phyloP scores from a whole-genome alignment of 2,888 invertebrate genomes.

The Eupithecia tripunctaria region DNA sequence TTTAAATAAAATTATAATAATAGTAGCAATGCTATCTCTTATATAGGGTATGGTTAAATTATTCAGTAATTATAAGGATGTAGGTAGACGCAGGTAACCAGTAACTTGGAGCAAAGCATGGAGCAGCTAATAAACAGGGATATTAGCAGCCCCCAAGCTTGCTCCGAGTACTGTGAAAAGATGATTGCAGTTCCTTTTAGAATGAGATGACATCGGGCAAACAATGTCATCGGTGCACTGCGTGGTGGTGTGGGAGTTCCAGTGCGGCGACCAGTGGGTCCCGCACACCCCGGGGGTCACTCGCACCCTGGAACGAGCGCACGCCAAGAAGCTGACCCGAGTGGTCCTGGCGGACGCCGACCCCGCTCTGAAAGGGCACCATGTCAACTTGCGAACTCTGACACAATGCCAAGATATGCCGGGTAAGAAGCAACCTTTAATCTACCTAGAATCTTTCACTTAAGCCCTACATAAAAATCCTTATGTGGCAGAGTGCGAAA shows the following conservation, averaged over 20 bases:
- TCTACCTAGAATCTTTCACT: too few relatives aligned
- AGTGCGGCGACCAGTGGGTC: constrained; percentile 89
- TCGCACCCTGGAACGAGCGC: constrained; percentile 92
- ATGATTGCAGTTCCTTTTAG: constrained; percentile 16
- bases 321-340: constrained; percentile 91
- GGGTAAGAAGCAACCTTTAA: constrained; percentile 57
- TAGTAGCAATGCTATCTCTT: too few relatives aligned
- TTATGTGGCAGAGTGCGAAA: too few relatives aligned
- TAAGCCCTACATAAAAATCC: too few relatives aligned
- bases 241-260: constrained; percentile 93
- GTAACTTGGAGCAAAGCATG: too few relatives aligned
- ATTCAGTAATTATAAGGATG: too few relatives aligned
- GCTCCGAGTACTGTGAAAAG: background rate
- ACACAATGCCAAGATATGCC: constrained; percentile 88
- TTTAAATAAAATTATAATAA: too few relatives aligned
- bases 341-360: constrained; percentile 95
- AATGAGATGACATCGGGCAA: constrained; percentile 1
- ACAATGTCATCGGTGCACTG: constrained; percentile 87
- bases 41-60: too few relatives aligned
- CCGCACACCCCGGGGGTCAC: constrained; percentile 94
- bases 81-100: too few relatives aligned
- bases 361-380: constrained; percentile 90
- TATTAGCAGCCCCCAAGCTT: too few relatives aligned
- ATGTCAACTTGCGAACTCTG: constrained; percentile 90
- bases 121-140: too few relatives aligned